Base-by-base conservation (phyloP, 2,113 vertebrate species). In the Echinops telfairi region DNA sequence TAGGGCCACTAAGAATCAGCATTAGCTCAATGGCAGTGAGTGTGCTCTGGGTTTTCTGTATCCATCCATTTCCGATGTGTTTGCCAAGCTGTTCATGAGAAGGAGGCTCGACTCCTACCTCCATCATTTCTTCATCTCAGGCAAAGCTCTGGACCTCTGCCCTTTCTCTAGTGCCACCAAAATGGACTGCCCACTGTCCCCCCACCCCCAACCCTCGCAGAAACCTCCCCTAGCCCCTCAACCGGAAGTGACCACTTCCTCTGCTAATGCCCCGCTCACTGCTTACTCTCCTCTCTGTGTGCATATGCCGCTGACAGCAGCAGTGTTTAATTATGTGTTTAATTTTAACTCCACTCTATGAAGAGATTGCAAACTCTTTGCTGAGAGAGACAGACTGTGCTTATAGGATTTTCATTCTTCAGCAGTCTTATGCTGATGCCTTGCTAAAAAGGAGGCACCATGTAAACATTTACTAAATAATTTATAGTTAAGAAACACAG, bases 391-490 rank as follows among this genome's bases (percentile, higher is more conserved):
- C 14, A 81, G 38, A 80, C 6, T 60, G 10, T 23, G 86, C 58
- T 91, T 92, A 31, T 57, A 86, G 47, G 31, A 89, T 92, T 93
- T 58, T 40, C 4, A 68, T 86, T 80, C 64, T 92, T 60, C 80
- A 86, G 77, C 47, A 78, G 86, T 71, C 68, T 92, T 70, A 38
- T 29, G 22, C 76, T 73, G 57, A 29, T 73, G 76, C n/a, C 40
- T 90, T 27, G 3, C 83, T 95, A 57, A 95, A 53, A 95, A 90
- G 29, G 31, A 84, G 68, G 31, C 40, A 64, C 0, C 1, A 20
- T 17, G 8, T 73, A 86, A 94, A 90, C 83, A 95, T 92, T 93
- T 93, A 90, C 83, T 78, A 78, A 94, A 36, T 80, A 92, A 93
- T 90, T 70, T 77, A 22, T 62, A 75, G 20, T 29, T 86, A 17